phyloP scores from a whole-genome alignment of 1,140 invertebrate genomes.

The Trichonephila clavata region DNA sequence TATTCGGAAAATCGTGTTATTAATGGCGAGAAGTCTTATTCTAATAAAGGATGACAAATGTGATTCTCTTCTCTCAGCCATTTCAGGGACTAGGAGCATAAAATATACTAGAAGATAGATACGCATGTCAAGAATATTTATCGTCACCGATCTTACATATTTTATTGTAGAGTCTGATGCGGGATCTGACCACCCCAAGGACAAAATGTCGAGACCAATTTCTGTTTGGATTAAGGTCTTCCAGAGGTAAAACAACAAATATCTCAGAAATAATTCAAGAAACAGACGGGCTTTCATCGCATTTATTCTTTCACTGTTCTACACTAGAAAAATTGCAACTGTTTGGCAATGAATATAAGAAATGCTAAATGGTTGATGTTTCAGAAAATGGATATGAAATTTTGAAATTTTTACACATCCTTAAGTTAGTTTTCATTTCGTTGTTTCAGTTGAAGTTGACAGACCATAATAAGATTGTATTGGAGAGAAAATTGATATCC shows the following conservation, averaged over 20 bases:
- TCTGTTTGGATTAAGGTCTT: constrained; percentile 10
- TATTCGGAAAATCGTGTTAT: neutral
- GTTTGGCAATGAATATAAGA: neutral
- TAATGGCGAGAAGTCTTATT: constrained; percentile 8
- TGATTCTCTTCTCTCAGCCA: constrained; percentile 37
- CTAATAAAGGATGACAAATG: constrained; percentile 22
- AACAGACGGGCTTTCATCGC: neutral
- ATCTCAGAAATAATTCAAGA: constrained; percentile 24
- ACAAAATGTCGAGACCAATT: constrained; percentile 45
- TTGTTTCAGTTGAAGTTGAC: neutral
- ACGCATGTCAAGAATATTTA: constrained; percentile 47
- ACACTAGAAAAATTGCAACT: neutral
- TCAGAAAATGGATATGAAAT: neutral
- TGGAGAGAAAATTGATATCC: neutral
- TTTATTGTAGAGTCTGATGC: constrained; percentile 32
- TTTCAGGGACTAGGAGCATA: constrained; percentile 19
- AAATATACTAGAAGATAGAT: constrained; percentile 24
- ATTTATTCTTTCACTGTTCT: neutral
- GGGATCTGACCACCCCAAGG: constrained; percentile 33
- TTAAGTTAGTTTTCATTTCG: neutral
- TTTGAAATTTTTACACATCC: neutral
- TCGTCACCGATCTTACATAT: constrained; percentile 27
- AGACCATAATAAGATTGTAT: neutral
- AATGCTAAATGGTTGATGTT: neutral
- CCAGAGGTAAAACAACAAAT: constrained; percentile 23